phyloP scores from a whole-genome alignment of 2,888 invertebrate genomes.

The Prenolepis imparis region DNA sequence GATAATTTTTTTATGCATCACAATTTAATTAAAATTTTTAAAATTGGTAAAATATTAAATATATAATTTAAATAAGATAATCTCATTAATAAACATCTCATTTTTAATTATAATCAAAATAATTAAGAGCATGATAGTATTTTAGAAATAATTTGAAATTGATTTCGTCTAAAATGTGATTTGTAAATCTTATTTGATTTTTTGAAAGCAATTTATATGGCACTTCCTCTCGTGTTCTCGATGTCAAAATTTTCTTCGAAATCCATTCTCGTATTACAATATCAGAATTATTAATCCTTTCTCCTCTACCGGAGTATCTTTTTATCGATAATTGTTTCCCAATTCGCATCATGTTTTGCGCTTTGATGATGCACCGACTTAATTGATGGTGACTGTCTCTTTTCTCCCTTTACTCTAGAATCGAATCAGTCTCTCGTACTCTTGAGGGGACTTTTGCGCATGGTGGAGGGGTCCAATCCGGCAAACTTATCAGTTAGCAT shows the following conservation, averaged over 20 bases:
- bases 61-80: neutral
- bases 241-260: neutral
- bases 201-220: neutral
- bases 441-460: constrained; percentile 59
- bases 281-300: neutral
- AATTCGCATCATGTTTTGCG: neutral
- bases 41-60: neutral
- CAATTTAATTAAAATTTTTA: neutral
- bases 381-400: constrained; percentile 41
- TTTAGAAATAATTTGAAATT: neutral
- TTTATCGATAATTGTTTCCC: neutral
- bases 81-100: neutral
- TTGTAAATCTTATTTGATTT: neutral
- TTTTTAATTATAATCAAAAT: neutral
- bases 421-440: constrained; percentile 68
- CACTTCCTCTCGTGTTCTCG: neutral
- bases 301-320: neutral
- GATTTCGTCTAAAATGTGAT: neutral
- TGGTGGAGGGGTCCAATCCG: constrained; percentile 61
- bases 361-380: neutral
- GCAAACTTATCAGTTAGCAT: constrained; percentile 78
- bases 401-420: constrained; percentile 64
- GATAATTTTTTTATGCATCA: neutral
- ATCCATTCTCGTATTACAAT: neutral
- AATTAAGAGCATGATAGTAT: neutral